These are phyloP conservation scores for Phragmatobia fuliginosa DNA, from an alignment of 2,888 invertebrate species.

Conservation along the genomic window DNA sequence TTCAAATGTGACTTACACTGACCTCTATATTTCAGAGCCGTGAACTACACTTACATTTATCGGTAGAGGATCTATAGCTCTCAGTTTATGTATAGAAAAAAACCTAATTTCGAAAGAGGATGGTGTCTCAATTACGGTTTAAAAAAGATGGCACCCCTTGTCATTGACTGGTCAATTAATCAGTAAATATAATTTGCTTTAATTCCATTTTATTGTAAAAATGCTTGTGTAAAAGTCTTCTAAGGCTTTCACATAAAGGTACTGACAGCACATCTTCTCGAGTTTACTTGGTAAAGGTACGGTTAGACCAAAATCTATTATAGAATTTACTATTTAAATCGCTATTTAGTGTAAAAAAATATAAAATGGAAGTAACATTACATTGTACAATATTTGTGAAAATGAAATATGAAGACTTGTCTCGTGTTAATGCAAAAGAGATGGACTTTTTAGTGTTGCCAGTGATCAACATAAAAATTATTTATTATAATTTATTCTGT, in stretches of 20 bases:
- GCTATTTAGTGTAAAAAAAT: background rate
- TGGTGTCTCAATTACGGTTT: background rate
- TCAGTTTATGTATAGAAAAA: background rate
- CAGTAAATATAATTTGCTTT: background rate
- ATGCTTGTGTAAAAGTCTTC: background rate
- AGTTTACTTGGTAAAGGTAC: background rate
- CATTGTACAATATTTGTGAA: constrained; percentile 22
- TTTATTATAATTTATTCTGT: constrained; percentile 60
- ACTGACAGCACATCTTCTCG: background rate
- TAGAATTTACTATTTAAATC: background rate
- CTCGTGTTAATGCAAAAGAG: background rate
- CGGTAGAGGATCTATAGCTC: background rate
- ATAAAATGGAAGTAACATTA: constrained; percentile 7
- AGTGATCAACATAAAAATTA: constrained; percentile 61
- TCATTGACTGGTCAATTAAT: background rate
- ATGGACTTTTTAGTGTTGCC: constrained; percentile 8
- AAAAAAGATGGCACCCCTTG: background rate
- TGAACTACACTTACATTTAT: background rate
- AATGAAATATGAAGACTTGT: constrained; percentile 1
- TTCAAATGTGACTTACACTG: constrained; percentile 86
- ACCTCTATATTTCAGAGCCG: constrained; percentile 19
- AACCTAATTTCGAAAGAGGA: background rate
- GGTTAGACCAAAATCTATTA: background rate
- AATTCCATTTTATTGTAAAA: background rate
- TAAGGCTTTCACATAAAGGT: background rate